These are phyloP conservation scores for Prosapia bicincta DNA, from an alignment of 2,888 invertebrate species.

Conservation along the genomic window DNA sequence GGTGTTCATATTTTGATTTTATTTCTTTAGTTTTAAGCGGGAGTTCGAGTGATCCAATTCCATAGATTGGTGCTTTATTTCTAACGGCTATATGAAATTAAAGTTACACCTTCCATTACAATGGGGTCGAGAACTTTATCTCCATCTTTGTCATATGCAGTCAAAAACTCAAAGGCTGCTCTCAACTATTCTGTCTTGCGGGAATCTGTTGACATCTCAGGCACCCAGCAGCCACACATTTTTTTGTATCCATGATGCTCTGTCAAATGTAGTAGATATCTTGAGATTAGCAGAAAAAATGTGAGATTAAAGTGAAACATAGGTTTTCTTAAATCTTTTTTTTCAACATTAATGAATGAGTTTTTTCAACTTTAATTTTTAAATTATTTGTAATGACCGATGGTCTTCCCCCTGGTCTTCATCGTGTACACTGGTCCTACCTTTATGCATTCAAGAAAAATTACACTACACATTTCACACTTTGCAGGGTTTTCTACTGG, in stretches of 20 bases:
- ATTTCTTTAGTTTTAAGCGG: slow-evolving; percentile 26
- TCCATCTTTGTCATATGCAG: slow-evolving; percentile 11
- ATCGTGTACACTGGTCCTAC: too few species aligned
- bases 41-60: slow-evolving; percentile 31
- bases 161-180: slow-evolving; percentile 9
- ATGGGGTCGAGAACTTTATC: slow-evolving; percentile 23
- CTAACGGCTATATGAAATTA: slow-evolving; percentile 33
- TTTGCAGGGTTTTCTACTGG: too few species aligned
- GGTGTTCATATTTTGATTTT: slow-evolving; percentile 22
- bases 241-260: background rate
- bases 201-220: background rate
- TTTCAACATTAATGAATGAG: too few species aligned
- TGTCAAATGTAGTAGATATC: background rate
- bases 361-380: too few species aligned
- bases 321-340: background rate
- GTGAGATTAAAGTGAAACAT: background rate
- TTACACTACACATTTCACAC: too few species aligned
- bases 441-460: too few species aligned
- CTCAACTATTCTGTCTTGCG: background rate
- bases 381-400: too few species aligned
- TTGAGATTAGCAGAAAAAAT: background rate
- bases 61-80: slow-evolving; percentile 30
- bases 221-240: background rate
- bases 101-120: slow-evolving; percentile 37
- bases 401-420: too few species aligned